phyloP scores from a whole-genome alignment of 2,113 vertebrate species.

The Myanophis thanlyinensis region DNA sequence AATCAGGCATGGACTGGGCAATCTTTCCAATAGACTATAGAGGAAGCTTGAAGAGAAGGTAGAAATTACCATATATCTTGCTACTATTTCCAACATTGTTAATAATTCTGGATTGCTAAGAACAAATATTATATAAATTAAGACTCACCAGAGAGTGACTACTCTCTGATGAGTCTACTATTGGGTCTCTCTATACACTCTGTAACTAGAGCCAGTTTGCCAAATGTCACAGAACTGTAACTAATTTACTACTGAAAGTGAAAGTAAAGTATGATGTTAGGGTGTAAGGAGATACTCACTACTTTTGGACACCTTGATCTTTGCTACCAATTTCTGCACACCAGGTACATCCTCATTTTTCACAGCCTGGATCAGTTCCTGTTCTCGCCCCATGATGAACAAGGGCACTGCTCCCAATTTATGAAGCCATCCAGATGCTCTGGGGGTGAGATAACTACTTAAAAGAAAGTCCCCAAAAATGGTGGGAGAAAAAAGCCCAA shows the following conservation, averaged over 20 bases:
- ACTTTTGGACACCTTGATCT: conserved; percentile 76
- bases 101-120: background rate
- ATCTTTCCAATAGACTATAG: background rate
- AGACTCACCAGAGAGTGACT: background rate
- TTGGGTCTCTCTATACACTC: background rate
- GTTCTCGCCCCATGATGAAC: conserved; percentile 74
- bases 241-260: background rate
- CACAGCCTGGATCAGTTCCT: conserved; percentile 77
- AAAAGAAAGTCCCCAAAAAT: conserved; percentile 14
- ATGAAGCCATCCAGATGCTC: conserved; percentile 52
- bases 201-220: background rate
- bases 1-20: background rate
- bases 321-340: conserved; percentile 77
- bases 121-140: background rate
- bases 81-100: background rate
- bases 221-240: background rate
- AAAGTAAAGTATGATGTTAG: background rate
- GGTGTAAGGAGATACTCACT: conserved; percentile 67
- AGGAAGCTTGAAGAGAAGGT: background rate
- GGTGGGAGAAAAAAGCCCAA: conserved; percentile 31
- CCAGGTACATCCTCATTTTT: conserved; percentile 75
- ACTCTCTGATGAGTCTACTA: no score
- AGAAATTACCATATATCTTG: background rate
- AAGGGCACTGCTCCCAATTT: background rate
- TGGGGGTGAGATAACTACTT: conserved; percentile 18